Percentiles rank a stretch among this genome's conserved stretches.
These are phyloP conservation scores for Oligia strigilis DNA, from an alignment of 2,888 invertebrate genomes.

Conservation along the genomic window DNA sequence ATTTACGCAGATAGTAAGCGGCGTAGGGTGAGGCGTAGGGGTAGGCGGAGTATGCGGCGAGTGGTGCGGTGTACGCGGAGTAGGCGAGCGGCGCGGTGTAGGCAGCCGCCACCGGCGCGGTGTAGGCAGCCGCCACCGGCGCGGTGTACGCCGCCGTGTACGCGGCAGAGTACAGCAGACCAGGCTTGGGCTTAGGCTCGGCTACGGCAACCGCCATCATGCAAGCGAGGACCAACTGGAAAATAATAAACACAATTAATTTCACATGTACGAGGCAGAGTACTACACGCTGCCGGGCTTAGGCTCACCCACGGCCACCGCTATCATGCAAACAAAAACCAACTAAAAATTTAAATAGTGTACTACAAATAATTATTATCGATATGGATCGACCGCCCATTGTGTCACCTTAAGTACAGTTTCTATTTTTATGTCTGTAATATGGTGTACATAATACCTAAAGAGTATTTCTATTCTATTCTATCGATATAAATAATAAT, in stretches of 20 bases:
- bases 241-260: conserved; percentile 33
- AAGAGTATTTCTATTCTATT: no score
- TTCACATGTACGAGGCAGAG: conserved; percentile 62
- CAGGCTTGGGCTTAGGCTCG: conserved; percentile 68
- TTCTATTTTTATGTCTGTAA: no score
- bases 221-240: conserved; percentile 81
- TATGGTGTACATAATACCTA: no score
- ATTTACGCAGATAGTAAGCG: conserved; percentile 68
- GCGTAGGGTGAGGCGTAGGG: conserved; percentile 75
- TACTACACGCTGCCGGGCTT: conserved; percentile 69
- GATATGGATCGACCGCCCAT: no score
- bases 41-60: conserved; percentile 75
- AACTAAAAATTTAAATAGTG: conserved; percentile 59
- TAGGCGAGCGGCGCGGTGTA: conserved; percentile 82
- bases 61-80: conserved; percentile 77
- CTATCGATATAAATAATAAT: no score
- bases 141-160: conserved; percentile 75
- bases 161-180: conserved; percentile 71
- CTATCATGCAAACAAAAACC: conserved; percentile 80
- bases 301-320: conserved; percentile 64
- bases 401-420: no score
- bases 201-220: conserved; percentile 74
- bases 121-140: conserved; percentile 84
- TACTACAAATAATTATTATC: background rate
- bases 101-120: conserved; percentile 81